These are phyloP conservation scores for Caenorhabditis plicata DNA, from an alignment of 2,888 invertebrate genomes.

Conservation along the genomic window DNA sequence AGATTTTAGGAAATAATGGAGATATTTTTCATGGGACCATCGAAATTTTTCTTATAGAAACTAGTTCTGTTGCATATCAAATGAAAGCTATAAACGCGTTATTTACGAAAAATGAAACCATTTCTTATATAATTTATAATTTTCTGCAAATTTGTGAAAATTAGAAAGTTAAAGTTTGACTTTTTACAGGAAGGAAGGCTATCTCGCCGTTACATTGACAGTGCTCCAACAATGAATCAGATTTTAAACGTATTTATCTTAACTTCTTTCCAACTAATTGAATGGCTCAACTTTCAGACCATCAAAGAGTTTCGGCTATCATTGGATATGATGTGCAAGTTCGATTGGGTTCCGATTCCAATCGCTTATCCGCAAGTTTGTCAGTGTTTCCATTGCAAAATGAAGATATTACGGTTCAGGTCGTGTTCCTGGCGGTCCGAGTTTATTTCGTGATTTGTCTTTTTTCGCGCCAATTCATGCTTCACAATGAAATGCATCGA, in stretches of 20 bases:
- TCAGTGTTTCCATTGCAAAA: too few relatives aligned
- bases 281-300: too few relatives aligned
- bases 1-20: too few relatives aligned
- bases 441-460: slow-evolving; percentile 16
- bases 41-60: too few relatives aligned
- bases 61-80: too few relatives aligned
- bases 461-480: slow-evolving; percentile 6
- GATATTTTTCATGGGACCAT: too few relatives aligned
- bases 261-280: neutral
- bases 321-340: slow-evolving; percentile 8
- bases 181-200: neutral
- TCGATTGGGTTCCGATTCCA: slow-evolving; percentile 17
- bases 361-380: slow-evolving; percentile 22
- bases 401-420: neutral
- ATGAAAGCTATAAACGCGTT: too few relatives aligned
- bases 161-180: neutral
- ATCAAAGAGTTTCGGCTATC: slow-evolving; percentile 1
- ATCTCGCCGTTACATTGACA: slow-evolving; percentile 1
- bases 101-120: too few relatives aligned
- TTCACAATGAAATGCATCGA: neutral
- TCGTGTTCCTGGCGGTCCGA: slow-evolving; percentile 16
- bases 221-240: slow-evolving; percentile 3
- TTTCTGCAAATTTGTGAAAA: neutral
- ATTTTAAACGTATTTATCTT: neutral
- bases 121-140: too few relatives aligned